These are phyloP conservation scores for Urocynchramus pylzowi DNA, from an alignment of 2,113 vertebrate species.

Conservation along the genomic window DNA sequence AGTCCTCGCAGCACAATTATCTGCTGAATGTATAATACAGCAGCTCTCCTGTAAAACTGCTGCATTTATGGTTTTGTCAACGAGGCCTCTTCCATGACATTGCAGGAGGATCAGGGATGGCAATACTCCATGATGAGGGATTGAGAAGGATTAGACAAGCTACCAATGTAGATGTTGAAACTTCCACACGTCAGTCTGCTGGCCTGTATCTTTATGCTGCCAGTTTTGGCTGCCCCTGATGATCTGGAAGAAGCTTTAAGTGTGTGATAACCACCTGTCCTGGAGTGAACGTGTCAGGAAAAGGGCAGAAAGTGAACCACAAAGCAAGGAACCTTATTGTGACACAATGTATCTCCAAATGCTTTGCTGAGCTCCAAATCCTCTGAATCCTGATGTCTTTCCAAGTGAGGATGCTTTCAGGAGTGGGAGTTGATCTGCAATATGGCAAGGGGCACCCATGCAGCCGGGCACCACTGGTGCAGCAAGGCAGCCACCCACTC, in stretches of 20 bases:
- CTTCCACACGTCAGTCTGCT: neutral
- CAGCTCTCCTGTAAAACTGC: neutral
- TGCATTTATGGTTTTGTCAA: neutral
- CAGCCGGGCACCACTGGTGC: fast-evolving
- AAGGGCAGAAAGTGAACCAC: neutral
- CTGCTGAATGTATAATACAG: neutral
- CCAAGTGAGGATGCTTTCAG: neutral
- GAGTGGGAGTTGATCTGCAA: neutral
- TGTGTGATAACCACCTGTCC: neutral
- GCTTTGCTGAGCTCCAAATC: neutral
- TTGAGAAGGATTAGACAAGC: neutral
- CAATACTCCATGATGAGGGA: neutral
- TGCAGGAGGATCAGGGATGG: neutral
- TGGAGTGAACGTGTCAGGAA: neutral
- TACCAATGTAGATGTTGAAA: neutral
- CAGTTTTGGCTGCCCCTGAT: neutral
- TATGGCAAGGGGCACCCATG: fast-evolving
- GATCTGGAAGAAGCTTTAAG: neutral
- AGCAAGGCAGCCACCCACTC: fast-evolving
- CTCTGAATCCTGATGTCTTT: neutral
- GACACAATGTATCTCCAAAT: fast-evolving
- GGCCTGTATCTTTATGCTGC: neutral
- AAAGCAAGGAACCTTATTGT: neutral
- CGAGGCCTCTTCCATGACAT: neutral
- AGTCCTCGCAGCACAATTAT: neutral